phyloP scores from a whole-genome alignment of 2,113 vertebrate species.

The Phodopus roborovskii region DNA sequence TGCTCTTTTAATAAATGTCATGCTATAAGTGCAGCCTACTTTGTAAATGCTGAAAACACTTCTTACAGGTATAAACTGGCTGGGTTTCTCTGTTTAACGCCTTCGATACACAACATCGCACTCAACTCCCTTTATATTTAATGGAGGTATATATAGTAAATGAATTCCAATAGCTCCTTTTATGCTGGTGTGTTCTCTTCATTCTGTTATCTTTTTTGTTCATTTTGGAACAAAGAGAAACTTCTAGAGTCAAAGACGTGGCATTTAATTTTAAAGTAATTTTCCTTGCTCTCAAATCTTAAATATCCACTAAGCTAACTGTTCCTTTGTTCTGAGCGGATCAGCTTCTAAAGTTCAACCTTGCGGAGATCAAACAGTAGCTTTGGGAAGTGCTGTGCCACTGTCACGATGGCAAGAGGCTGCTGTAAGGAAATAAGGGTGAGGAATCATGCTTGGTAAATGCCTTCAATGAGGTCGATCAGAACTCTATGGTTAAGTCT shows the following conservation, averaged over 20 bases:
- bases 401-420: background rate
- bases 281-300: constrained; percentile 47
- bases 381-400: background rate
- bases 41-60: constrained; percentile 61
- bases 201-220: constrained; percentile 50
- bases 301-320: constrained; percentile 24
- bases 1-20: constrained; percentile 63
- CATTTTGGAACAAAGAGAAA: constrained; percentile 48
- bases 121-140: background rate
- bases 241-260: constrained; percentile 32
- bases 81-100: constrained; percentile 53
- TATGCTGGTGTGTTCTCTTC: constrained; percentile 34
- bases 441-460: background rate
- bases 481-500: background rate
- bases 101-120: constrained; percentile 63
- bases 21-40: background rate
- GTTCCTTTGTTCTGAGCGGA: background rate
- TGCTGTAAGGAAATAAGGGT: background rate
- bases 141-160: constrained; percentile 30
- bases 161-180: constrained; percentile 33
- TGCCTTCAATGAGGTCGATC: background rate
- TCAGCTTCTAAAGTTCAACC: constrained; percentile 19
- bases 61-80: background rate
- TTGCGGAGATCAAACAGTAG: background rate
- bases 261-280: constrained; percentile 65